phyloP scores from a whole-genome alignment of 2,888 invertebrate genomes.

The Agrotis segetum region DNA sequence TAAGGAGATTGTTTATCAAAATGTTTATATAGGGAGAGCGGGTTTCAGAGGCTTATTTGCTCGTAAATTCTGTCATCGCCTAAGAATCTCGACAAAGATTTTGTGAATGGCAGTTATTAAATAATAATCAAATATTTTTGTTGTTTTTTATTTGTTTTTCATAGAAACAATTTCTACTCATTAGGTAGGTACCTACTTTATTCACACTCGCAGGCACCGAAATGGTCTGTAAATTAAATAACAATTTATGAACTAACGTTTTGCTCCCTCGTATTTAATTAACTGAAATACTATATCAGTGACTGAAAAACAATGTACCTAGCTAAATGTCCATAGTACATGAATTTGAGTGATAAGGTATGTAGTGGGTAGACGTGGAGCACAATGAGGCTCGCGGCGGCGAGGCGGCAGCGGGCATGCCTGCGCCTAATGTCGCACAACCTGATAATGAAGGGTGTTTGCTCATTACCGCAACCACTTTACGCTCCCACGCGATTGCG shows the following conservation, averaged over 20 bases:
- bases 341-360: conserved; percentile 10
- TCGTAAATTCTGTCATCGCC: conserved; percentile 15
- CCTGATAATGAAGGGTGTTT: conserved; percentile 75
- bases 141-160: too few relatives aligned
- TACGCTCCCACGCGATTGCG: conserved; percentile 60
- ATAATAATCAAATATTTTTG: neutral
- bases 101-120: conserved; percentile 13
- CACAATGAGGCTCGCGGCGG: conserved; percentile 43
- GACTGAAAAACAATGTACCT: neutral
- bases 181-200: too few relatives aligned
- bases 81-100: neutral
- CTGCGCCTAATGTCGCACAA: conserved; percentile 74
- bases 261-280: neutral
- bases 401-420: conserved; percentile 64
- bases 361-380: conserved; percentile 24
- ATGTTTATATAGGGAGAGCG: conserved; percentile 13
- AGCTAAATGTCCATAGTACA: neutral
- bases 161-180: too few relatives aligned
- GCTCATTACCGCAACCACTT: conserved; percentile 70
- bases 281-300: neutral
- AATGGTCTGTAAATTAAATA: neutral
- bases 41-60: conserved; percentile 6
- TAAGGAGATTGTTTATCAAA: conserved; percentile 26
- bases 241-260: neutral
- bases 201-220: neutral